Evolutionary conservation across 2,888 invertebrate species (phyloP).

Genomic region (Xestoiulus laeticollis): DNA sequence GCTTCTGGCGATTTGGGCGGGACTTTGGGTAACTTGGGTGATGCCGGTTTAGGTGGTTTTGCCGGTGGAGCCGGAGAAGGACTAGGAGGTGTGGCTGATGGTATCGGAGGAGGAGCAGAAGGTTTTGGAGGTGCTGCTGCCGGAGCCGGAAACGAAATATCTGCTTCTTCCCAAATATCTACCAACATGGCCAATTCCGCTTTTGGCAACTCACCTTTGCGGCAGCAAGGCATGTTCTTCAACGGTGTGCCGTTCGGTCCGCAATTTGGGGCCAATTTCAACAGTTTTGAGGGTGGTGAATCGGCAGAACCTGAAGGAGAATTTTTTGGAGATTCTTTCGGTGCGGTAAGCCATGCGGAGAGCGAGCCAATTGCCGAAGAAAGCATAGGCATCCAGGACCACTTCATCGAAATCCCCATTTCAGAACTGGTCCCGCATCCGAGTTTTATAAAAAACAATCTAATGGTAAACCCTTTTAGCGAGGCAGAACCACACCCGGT

Average conservation of each 20-base stretch:
- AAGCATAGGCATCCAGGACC: constrained; percentile 19
- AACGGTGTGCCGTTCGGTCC: neutral
- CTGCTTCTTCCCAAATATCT: constrained; percentile 14
- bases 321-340: neutral
- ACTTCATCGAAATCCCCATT: constrained; percentile 38
- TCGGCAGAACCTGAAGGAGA: neutral
- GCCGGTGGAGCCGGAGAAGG: neutral
- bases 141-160: neutral
- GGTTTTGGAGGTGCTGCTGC: neutral
- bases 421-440: constrained; percentile 20
- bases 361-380: constrained; percentile 24
- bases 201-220: neutral
- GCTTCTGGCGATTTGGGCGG: neutral
- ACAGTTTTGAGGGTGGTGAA: neutral
- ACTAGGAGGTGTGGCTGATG: neutral
- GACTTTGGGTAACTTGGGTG: neutral
- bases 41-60: neutral
- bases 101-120: neutral
- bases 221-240: neutral
- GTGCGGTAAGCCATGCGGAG: neutral
- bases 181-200: neutral
- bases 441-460: neutral
- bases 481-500: constrained; percentile 25
- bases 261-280: neutral
- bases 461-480: neutral